Percentiles rank a stretch among this genome's conserved stretches.
Conservation (phyloP, 2,113 vertebrate genomes). For the Geococcyx californianus region DNA sequence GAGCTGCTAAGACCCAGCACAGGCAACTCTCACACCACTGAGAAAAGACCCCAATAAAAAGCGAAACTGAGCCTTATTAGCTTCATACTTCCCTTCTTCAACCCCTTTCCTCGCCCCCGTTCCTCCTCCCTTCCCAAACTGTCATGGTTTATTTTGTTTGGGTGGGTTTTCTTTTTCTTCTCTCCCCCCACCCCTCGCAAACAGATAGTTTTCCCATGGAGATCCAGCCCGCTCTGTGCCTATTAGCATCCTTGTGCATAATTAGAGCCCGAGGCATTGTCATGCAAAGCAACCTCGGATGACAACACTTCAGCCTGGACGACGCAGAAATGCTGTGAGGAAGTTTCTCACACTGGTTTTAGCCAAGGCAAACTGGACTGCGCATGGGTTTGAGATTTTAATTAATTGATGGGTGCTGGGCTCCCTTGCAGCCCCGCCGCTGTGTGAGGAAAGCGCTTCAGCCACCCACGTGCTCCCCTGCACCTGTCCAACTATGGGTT, state of each 20-base stretch:
- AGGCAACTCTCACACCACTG: background rate
- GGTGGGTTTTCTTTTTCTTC: conserved; percentile 39
- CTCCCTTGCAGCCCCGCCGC: background rate
- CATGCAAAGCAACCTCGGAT: conserved; percentile 79
- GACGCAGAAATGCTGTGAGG: conserved; percentile 61
- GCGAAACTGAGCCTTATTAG: background rate
- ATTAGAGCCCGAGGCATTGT: conserved; percentile 74
- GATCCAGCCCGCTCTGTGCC: conserved; percentile 38
- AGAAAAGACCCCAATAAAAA: background rate
- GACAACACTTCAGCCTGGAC: conserved; percentile 80
- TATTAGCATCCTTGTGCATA: conserved; percentile 83
- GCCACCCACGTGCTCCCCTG: background rate
- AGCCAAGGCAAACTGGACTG: conserved; percentile 62
- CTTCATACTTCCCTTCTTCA: background rate
- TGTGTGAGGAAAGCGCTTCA: background rate
- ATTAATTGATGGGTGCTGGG: conserved; percentile 61
- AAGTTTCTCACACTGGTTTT: conserved; percentile 81
- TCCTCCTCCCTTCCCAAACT: conserved; percentile 19
- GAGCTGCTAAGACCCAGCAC: background rate
- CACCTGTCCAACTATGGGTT: background rate
- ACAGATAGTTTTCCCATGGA: conserved; percentile 77
- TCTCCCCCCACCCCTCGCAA: background rate
- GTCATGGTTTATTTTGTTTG: conserved; percentile 64
- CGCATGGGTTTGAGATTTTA: conserved; percentile 54
- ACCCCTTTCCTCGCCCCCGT: background rate